Percentiles rank a stretch among this genome's conserved stretches.
Conservation (phyloP, 2,888 invertebrate genomes). For the Furcula furcula region DNA sequence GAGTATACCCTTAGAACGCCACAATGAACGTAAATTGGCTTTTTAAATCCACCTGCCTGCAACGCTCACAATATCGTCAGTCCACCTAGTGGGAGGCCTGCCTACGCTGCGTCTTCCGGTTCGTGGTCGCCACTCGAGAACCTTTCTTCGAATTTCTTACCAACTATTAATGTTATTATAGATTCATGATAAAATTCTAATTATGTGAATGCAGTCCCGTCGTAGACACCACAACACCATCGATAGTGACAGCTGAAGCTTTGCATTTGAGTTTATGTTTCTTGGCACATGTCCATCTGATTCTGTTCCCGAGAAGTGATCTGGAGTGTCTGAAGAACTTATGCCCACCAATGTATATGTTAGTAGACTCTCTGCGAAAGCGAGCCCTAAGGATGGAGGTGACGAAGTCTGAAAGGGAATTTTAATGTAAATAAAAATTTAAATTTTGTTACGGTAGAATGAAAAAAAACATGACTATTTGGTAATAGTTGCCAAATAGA, state of each 20-base stretch:
- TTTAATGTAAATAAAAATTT: not conserved
- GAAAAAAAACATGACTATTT: too few relatives aligned
- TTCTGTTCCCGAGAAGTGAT: slow-evolving; percentile 62
- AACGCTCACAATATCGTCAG: too few relatives aligned
- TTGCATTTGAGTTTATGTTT: slow-evolving; percentile 70
- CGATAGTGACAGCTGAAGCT: slow-evolving; percentile 65
- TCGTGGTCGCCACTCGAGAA: too few relatives aligned
- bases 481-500: not conserved
- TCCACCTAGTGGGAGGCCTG: too few relatives aligned
- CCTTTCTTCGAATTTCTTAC: too few relatives aligned
- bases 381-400: slow-evolving; percentile 55
- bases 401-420: slow-evolving; percentile 46
- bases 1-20: too few relatives aligned
- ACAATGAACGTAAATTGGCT: too few relatives aligned
- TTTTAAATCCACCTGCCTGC: too few relatives aligned
- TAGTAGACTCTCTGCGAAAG: slow-evolving; percentile 52
- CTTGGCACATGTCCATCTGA: slow-evolving; percentile 71
- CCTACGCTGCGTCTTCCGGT: too few relatives aligned
- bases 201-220: slow-evolving; percentile 58
- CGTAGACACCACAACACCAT: slow-evolving; percentile 61
- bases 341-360: slow-evolving; percentile 63
- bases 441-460: not conserved
- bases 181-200: slow-evolving; percentile 9
- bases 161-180: too few relatives aligned
- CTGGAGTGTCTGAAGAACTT: slow-evolving; percentile 71